A percentile compares a stretch with the other conserved stretches of the same genome.
Evolutionary conservation across 2,113 vertebrate genomes (phyloP).

Genomic region (Craseonycteris thonglongyai): DNA sequence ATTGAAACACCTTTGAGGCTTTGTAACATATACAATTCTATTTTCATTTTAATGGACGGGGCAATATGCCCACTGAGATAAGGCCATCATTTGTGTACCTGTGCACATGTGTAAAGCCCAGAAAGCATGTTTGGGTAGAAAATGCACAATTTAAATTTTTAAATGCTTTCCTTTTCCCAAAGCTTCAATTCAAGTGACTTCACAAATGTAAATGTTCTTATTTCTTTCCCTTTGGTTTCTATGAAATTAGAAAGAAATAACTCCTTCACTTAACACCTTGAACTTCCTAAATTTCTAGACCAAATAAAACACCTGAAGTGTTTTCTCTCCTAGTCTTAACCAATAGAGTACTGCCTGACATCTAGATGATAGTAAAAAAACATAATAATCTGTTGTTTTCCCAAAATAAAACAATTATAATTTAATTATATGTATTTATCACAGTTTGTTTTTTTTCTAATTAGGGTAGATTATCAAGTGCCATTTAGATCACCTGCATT

Average conservation of each 20-base stretch:
- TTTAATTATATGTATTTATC: constrained; percentile 44
- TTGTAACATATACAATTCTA: constrained; percentile 1
- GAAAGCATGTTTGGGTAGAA: background rate
- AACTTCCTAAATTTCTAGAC: constrained; percentile 3
- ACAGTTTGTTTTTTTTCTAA: constrained; percentile 31
- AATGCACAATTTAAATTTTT: background rate
- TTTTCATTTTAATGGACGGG: background rate
- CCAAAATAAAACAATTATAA: constrained; percentile 38
- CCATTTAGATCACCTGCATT: constrained; percentile 45
- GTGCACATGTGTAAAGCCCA: background rate
- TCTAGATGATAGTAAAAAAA: constrained; percentile 18
- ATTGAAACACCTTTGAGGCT: background rate
- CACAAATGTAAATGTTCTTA: background rate
- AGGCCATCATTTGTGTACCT: background rate
- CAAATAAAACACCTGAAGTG: background rate
- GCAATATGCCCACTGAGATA: background rate
- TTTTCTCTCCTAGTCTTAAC: background rate
- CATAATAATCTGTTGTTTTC: background rate
- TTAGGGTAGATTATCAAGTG: constrained; percentile 49
- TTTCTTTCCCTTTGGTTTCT: constrained; percentile 18
- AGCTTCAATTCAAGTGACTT: background rate
- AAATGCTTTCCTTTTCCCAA: background rate
- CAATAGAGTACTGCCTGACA: background rate
- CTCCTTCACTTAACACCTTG: background rate
- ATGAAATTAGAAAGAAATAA: constrained; percentile 30